Percentiles rank a stretch among this genome's conserved stretches.
phyloP scores from a whole-genome alignment of 2,113 vertebrate species.

The Trichechus manatus region DNA sequence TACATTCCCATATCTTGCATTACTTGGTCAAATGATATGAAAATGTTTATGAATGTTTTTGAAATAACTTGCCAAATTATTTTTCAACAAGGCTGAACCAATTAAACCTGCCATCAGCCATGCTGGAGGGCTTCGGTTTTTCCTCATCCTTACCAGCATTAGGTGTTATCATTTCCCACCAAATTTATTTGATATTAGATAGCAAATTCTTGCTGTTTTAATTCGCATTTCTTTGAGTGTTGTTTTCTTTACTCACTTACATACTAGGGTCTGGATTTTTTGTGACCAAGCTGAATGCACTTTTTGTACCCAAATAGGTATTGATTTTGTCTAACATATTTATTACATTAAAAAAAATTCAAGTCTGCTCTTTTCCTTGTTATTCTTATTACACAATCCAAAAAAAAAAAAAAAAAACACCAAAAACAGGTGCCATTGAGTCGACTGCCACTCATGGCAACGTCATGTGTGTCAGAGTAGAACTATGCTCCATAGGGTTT shows the following conservation, averaged over 20 bases:
- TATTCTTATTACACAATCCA: background rate
- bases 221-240: background rate
- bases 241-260: background rate
- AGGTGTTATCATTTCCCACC: background rate
- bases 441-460: background rate
- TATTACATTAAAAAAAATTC: background rate
- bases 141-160: background rate
- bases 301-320: background rate
- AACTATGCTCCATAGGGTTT: background rate
- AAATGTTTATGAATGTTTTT: background rate
- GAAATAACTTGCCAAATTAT: background rate
- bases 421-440: background rate
- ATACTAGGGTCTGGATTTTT: background rate
- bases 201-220: background rate
- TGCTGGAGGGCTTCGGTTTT: rapidly evolving
- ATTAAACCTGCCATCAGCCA: background rate
- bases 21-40: background rate
- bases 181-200: background rate
- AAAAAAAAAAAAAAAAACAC: background rate
- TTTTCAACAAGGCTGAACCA: background rate
- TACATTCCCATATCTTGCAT: background rate
- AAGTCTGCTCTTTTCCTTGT: background rate
- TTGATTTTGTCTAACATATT: background rate
- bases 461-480: background rate
- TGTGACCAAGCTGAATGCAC: background rate